Evolutionary conservation across 2,888 invertebrate species (phyloP).

Genomic region (Brachylomia viminalis): DNA sequence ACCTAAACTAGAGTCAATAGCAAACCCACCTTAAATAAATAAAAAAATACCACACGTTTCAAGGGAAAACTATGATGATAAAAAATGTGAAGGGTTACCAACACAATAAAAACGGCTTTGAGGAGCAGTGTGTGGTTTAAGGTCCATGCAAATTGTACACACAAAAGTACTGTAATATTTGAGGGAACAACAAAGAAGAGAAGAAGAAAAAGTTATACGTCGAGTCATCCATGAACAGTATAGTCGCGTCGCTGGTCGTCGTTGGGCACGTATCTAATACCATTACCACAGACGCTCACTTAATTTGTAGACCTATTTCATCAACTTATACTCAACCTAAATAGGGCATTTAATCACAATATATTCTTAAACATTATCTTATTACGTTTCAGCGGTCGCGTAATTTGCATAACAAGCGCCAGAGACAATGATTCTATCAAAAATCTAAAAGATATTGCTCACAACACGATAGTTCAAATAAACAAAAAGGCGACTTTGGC

Average conservation of each 20-base stretch:
- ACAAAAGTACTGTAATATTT: background rate
- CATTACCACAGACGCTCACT: background rate
- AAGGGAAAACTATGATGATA: background rate
- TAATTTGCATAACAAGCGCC: constrained; percentile 97
- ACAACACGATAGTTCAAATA: constrained; percentile 94
- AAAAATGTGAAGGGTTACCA: background rate
- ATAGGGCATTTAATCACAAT: background rate
- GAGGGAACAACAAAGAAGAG: background rate
- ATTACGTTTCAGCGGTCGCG: constrained; percentile 92
- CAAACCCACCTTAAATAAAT: too few relatives aligned
- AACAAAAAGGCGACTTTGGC: constrained; percentile 90
- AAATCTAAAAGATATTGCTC: constrained; percentile 96
- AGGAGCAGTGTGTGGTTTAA: background rate
- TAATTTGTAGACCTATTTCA: background rate
- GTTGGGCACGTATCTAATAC: too few relatives aligned
- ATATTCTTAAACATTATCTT: constrained; percentile 57
- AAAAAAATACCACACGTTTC: background rate
- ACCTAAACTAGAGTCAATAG: too few relatives aligned
- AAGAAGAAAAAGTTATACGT: background rate
- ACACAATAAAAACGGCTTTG: background rate
- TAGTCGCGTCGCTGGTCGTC: background rate
- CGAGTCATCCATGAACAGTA: background rate
- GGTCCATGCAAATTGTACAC: background rate
- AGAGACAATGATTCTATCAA: constrained; percentile 96
- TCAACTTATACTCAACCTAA: background rate